These are phyloP conservation scores for Ctenosaura bakeri DNA, from an alignment of 2,797 vertebrate species.

Conservation along the genomic window DNA sequence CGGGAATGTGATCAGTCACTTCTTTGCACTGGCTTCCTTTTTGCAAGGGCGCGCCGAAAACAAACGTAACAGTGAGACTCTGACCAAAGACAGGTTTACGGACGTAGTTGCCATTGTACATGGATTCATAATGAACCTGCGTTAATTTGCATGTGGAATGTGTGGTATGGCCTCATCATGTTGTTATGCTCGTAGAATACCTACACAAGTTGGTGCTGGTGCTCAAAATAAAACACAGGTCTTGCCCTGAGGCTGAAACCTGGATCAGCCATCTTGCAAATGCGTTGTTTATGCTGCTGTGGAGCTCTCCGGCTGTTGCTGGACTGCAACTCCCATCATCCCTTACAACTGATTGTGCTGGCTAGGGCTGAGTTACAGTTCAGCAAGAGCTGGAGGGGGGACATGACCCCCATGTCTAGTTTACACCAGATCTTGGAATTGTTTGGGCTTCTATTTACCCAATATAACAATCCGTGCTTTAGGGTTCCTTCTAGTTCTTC, in stretches of 20 bases:
- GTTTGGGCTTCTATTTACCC: background rate
- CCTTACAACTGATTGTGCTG: background rate
- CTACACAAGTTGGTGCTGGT: background rate
- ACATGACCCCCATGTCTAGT: too few relatives aligned
- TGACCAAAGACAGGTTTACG: background rate
- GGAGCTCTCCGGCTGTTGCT: background rate
- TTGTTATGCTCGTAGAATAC: too few relatives aligned
- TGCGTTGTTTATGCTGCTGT: background rate
- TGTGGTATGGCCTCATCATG: background rate
- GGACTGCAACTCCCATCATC: background rate
- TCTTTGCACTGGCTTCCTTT: background rate
- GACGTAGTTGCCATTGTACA: background rate
- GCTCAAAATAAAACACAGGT: background rate
- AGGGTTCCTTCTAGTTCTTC: background rate
- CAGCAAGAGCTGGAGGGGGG: too few relatives aligned
- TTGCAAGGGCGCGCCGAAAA: background rate
- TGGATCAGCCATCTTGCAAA: background rate
- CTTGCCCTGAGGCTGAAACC: background rate
- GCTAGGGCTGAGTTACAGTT: too few relatives aligned
- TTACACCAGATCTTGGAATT: too few relatives aligned
- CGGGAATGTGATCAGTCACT: background rate
- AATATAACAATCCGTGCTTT: background rate
- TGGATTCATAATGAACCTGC: too few relatives aligned
- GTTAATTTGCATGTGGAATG: background rate
- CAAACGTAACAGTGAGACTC: background rate